A percentile compares a stretch with the other conserved stretches of the same genome.
These are phyloP conservation scores for Leptatherina wallacei DNA, from an alignment of 2,797 vertebrate genomes.

Conservation along the genomic window DNA sequence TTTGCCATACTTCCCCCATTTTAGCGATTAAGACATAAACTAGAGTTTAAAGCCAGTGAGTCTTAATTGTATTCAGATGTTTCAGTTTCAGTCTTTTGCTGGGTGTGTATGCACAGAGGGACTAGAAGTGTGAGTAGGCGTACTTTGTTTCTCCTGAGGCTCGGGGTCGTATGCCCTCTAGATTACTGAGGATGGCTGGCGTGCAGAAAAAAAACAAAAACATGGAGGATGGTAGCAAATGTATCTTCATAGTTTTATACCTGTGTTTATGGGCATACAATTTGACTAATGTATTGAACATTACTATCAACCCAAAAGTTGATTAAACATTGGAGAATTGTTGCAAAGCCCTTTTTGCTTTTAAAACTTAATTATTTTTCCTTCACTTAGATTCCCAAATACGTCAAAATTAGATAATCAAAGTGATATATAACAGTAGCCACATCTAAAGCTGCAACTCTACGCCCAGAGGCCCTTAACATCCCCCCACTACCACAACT, in stretches of 20 bases:
- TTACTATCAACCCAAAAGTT: neutral
- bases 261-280: constrained; percentile 14
- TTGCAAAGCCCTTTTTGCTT: constrained; percentile 33
- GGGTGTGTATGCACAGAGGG: constrained; percentile 35
- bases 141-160: constrained; percentile 63
- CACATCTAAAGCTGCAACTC: constrained; percentile 71
- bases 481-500: constrained; percentile 62
- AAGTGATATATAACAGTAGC: constrained; percentile 70
- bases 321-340: constrained; percentile 2
- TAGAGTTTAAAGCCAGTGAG: constrained; percentile 67
- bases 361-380: constrained; percentile 31
- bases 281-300: neutral
- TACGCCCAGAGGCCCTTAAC: constrained; percentile 53
- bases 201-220: constrained; percentile 21
- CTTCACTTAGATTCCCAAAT: constrained; percentile 45
- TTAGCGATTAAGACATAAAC: constrained; percentile 58
- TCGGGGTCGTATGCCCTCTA: constrained; percentile 31
- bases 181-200: constrained; percentile 26
- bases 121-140: constrained; percentile 57
- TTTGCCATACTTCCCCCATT: neutral
- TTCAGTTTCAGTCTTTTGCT: constrained; percentile 53
- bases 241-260: constrained; percentile 24
- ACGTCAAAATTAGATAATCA: constrained; percentile 63
- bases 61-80: constrained; percentile 82
- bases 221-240: constrained; percentile 16